Percentiles rank a stretch among this genome's conserved stretches.
phyloP scores from a whole-genome alignment of 2,797 vertebrate genomes.

The Agapornis canus region DNA sequence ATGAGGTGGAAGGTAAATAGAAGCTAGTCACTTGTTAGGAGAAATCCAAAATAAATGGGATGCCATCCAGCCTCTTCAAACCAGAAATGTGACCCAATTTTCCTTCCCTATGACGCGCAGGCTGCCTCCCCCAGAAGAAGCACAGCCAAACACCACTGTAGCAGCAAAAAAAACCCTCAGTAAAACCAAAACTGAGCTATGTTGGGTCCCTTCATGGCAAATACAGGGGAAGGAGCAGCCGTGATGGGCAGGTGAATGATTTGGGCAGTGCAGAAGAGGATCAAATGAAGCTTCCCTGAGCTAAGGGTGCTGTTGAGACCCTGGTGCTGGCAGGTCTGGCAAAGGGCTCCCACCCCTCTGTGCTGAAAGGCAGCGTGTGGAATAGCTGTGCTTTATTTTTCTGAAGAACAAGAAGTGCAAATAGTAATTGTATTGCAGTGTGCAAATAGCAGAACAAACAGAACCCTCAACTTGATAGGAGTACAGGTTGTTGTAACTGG shows the following conservation, averaged over 20 bases:
- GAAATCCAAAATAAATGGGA: neutral
- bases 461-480: slow-evolving; percentile 56
- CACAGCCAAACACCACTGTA: rapidly evolving
- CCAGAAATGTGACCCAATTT: neutral
- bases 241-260: neutral
- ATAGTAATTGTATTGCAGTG: neutral
- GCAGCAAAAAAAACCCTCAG: neutral
- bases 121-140: neutral
- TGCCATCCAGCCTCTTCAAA: neutral
- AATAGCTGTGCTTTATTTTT: neutral
- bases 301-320: neutral
- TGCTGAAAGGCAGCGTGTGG: rapidly evolving
- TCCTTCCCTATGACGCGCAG: neutral
- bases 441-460: slow-evolving; percentile 64
- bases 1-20: neutral
- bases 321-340: neutral
- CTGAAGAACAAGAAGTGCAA: slow-evolving; percentile 20
- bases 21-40: neutral
- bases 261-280: neutral
- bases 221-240: neutral
- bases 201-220: neutral
- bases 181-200: rapidly evolving
- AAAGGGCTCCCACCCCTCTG: neutral
- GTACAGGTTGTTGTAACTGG: slow-evolving; percentile 43
- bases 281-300: neutral